Evolutionary conservation across 1,140 invertebrate species (phyloP).

Genomic region (Drosophila nannoptera): DNA sequence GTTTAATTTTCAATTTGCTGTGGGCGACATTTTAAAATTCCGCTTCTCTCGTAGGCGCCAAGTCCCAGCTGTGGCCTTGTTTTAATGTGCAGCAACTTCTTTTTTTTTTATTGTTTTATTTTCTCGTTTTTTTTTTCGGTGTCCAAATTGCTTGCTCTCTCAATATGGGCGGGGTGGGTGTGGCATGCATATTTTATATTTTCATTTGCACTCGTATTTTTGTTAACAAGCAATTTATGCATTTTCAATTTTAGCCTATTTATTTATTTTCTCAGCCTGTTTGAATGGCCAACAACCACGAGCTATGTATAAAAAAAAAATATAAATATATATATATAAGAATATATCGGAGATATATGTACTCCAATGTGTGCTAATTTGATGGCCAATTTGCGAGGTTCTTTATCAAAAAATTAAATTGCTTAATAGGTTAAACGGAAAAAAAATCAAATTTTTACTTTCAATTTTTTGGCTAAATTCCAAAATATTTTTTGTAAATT

Average conservation of each 20-base stretch:
- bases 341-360: neutral
- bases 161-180: slow-evolving; percentile 2
- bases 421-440: no score
- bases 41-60: slow-evolving; percentile 38
- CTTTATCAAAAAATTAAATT: no score
- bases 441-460: no score
- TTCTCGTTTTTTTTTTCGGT: slow-evolving; percentile 35
- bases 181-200: slow-evolving; percentile 40
- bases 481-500: no score
- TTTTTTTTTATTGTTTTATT: slow-evolving; percentile 12
- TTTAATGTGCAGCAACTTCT: slow-evolving; percentile 43
- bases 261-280: slow-evolving; percentile 47
- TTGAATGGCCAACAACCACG: slow-evolving; percentile 25
- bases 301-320: slow-evolving; percentile 16
- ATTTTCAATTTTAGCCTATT: slow-evolving; percentile 58
- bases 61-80: slow-evolving; percentile 53
- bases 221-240: slow-evolving; percentile 40
- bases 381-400: no score
- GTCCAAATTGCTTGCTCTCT: slow-evolving; percentile 30
- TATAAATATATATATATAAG: neutral
- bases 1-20: slow-evolving; percentile 77
- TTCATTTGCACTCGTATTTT: slow-evolving; percentile 47
- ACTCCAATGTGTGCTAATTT: no score
- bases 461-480: no score
- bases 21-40: slow-evolving; percentile 67